These are phyloP conservation scores for Scopus umbretta DNA, from an alignment of 2,113 vertebrate species.

Conservation along the genomic window DNA sequence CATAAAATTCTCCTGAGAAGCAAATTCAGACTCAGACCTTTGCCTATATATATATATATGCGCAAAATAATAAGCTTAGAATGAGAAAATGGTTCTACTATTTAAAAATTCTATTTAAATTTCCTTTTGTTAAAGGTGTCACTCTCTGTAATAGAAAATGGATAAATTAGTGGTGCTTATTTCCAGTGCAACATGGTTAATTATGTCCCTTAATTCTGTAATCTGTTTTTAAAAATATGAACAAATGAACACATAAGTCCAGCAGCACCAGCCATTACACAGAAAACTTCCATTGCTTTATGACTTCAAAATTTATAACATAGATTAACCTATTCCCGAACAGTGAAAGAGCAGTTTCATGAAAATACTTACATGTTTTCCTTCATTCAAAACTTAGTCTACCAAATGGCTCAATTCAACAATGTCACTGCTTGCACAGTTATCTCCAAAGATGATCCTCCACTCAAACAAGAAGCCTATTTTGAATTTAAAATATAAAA, in stretches of 20 bases:
- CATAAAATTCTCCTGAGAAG: neutral
- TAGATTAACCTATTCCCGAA: neutral
- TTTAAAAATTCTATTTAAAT: neutral
- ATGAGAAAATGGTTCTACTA: neutral
- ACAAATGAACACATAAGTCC: neutral
- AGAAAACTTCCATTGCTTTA: neutral
- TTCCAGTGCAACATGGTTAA: neutral
- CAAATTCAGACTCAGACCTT: neutral
- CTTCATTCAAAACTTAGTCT: neutral
- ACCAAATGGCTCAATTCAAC: neutral
- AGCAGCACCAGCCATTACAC: neutral
- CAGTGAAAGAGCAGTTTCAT: neutral
- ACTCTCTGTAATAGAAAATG: neutral
- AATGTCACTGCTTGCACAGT: neutral
- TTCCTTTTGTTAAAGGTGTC: neutral
- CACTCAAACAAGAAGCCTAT: conserved; percentile 19
- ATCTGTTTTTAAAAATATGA: neutral
- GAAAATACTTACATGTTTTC: neutral
- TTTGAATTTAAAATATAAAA: conserved; percentile 25
- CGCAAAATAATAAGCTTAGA: neutral
- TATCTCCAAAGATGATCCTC: conserved; percentile 37
- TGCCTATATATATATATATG: neutral
- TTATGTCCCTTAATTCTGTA: neutral
- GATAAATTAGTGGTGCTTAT: neutral
- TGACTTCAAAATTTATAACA: neutral